Base-by-base conservation (phyloP, 2,113 vertebrate genomes). In the Plecturocebus donacophilus region DNA sequence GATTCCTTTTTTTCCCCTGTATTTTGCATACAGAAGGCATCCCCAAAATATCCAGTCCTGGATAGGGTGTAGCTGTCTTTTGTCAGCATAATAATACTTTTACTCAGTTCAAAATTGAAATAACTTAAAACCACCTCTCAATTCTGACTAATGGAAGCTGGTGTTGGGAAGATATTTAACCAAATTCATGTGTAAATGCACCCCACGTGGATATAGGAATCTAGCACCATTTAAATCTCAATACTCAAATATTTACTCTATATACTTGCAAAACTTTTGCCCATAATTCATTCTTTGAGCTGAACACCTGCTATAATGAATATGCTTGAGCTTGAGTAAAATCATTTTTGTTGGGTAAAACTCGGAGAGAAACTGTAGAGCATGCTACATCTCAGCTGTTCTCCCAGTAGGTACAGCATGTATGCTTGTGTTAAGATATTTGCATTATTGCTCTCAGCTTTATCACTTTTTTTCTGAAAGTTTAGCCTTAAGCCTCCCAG, bases 401-500 rank as follows among this genome's bases (percentile, higher is more conserved):
- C 79, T 87, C 38, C 23, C 13, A 73, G 6, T 27, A 68, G 47
- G 38, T 68, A 42, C 7, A 84, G 45, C 71, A n/a, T 38, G 42
- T 64, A 42, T 35, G 20, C 6, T 61, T 75, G n/a, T 61, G 32
- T 66, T 35, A 61, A 30, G 1, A 8, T 5, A 13, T 54, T 87
- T 93, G 45, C 79, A 73, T 86, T 66, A 54, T 93, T 89, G 71
- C 38, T 92, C 16, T 68, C 35, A 96, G 66, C 27, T 23, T 93
- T 61, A 85, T 49, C 61, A 70, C 6, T 73, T 71, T 68, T 86
- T 70, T 45, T 66, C 27, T 81, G 73, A 68, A 17, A 77, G 23
- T 23, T 68, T 73, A 95, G 58, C 25, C 56, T 90, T 80, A 76
- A 25, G n/a, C 77, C 90, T 98, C 75, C 14, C 68, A 80, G 42